Evolutionary conservation across 2,888 invertebrate species (phyloP).

Genomic region (Lordiphosa andalusiaca): DNA sequence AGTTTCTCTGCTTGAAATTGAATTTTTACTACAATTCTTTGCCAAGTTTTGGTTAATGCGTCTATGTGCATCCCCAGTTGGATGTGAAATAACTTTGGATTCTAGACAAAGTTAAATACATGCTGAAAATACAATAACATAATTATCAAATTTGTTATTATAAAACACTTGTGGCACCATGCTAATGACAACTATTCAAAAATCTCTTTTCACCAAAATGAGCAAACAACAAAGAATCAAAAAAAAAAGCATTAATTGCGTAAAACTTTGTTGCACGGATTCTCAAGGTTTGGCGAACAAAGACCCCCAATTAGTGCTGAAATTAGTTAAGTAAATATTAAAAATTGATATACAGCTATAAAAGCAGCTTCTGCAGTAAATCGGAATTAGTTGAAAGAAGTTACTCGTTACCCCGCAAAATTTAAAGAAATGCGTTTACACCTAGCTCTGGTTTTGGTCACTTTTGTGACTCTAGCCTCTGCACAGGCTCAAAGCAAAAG

Average conservation of each 20-base stretch:
- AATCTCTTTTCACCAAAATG: constrained; percentile 50
- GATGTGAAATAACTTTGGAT: too few relatives aligned
- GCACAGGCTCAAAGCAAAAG: constrained; percentile 21
- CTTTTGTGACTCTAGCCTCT: constrained; percentile 34
- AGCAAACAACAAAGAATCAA: constrained; percentile 32
- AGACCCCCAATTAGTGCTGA: constrained; percentile 25
- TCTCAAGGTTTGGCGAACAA: constrained; percentile 26
- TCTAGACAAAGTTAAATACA: too few relatives aligned
- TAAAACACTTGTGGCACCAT: constrained; percentile 42
- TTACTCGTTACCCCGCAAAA: constrained; percentile 16
- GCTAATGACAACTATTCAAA: constrained; percentile 38
- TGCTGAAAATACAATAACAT: not conserved
- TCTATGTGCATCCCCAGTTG: too few relatives aligned
- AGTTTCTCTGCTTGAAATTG: too few relatives aligned
- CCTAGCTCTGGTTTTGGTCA: constrained; percentile 38
- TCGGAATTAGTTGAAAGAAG: constrained; percentile 44
- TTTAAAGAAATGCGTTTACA: constrained; percentile 44
- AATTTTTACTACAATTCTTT: too few relatives aligned
- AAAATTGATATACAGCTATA: constrained; percentile 35
- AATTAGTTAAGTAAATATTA: constrained; percentile 50
- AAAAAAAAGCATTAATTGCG: constrained; percentile 22
- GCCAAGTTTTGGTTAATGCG: too few relatives aligned
- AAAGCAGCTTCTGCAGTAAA: constrained; percentile 30
- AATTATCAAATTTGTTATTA: constrained; percentile 5
- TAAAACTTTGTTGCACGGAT: constrained; percentile 36